A percentile compares a stretch with the other conserved stretches of the same genome.
These are phyloP conservation scores for Drosophila ogumai DNA, from an alignment of 1,140 invertebrate genomes.

Conservation along the genomic window DNA sequence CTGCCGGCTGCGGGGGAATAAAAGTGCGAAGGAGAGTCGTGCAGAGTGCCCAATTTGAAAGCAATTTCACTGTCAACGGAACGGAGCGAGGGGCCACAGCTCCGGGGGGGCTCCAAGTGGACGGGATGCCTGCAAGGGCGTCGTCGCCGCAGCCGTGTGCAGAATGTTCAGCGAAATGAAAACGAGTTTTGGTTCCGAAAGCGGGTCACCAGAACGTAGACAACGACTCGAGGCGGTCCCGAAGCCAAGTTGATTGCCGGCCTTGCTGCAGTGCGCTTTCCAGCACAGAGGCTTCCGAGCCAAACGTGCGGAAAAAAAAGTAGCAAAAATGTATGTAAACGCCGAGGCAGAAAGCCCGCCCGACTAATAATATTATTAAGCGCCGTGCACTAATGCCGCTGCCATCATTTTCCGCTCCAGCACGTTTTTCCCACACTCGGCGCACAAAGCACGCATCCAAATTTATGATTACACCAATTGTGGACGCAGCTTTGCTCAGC, in stretches of 20 bases:
- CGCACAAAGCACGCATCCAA: constrained; percentile 53
- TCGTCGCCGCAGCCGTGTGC: constrained; percentile 37
- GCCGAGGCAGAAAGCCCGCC: constrained; percentile 15
- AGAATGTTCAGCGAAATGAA: constrained; percentile 73
- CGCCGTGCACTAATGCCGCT: constrained; percentile 37
- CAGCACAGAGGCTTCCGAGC: constrained; percentile 17
- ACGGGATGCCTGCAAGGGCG: constrained; percentile 63
- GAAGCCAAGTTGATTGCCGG: constrained; percentile 55
- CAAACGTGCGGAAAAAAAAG: constrained; percentile 14
- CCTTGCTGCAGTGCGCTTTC: constrained; percentile 67
- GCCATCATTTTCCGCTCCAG: constrained; percentile 66
- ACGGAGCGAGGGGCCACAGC: constrained; percentile 16
- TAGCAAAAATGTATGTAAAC: constrained; percentile 22
- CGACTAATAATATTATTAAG: constrained; percentile 59
- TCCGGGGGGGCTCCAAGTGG: constrained; percentile 1
- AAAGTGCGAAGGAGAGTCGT: constrained; percentile 46
- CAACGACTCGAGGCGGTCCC: constrained; percentile 44
- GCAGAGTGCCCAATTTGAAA: constrained; percentile 63
- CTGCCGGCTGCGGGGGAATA: neutral
- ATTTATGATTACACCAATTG: constrained; percentile 68
- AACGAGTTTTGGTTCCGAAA: constrained; percentile 72
- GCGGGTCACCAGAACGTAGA: constrained; percentile 73
- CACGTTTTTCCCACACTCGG: constrained; percentile 76
- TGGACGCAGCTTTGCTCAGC: constrained; percentile 34
- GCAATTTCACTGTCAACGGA: constrained; percentile 77